phyloP scores from a whole-genome alignment of 2,888 invertebrate genomes.

The Leucophenga maculata region DNA sequence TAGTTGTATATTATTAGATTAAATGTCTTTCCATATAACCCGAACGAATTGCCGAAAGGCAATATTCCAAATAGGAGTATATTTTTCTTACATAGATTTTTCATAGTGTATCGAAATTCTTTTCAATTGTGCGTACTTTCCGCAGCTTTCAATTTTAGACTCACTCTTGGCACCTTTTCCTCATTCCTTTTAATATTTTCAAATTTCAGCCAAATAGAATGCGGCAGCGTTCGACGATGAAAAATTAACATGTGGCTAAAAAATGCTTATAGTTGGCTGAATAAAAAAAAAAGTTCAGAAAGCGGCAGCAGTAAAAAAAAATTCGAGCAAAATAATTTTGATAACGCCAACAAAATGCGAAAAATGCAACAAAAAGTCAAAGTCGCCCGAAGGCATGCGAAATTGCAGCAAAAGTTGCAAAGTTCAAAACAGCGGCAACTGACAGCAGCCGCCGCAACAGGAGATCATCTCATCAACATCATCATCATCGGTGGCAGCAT shows the following conservation, averaged over 20 bases:
- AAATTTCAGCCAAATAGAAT: conserved; percentile 6
- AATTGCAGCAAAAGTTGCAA: conserved; percentile 11
- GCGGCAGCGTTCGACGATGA: conserved; percentile 3
- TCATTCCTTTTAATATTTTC: too few species aligned
- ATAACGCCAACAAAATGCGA: conserved; percentile 24
- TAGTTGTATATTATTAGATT: too few species aligned
- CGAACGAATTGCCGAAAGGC: too few species aligned
- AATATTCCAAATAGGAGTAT: too few species aligned
- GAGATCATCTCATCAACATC: conserved; percentile 51
- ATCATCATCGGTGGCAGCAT: background rate
- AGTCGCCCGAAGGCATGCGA: conserved; percentile 11
- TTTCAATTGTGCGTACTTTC: too few species aligned
- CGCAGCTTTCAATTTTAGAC: too few species aligned
- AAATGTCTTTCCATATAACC: too few species aligned
- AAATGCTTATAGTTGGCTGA: too few species aligned
- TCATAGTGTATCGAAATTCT: too few species aligned
- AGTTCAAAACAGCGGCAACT: background rate
- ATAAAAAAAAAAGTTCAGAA: background rate
- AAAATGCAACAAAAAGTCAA: conserved; percentile 19
- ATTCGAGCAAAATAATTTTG: conserved; percentile 30
- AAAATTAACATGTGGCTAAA: background rate
- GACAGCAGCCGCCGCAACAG: conserved; percentile 22
- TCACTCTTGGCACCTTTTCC: too few species aligned
- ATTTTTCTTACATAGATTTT: too few species aligned
- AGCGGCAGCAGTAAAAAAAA: conserved; percentile 18